Evolutionary conservation across 2,797 vertebrate genomes (phyloP).

Genomic region (Fundulus diaphanus): DNA sequence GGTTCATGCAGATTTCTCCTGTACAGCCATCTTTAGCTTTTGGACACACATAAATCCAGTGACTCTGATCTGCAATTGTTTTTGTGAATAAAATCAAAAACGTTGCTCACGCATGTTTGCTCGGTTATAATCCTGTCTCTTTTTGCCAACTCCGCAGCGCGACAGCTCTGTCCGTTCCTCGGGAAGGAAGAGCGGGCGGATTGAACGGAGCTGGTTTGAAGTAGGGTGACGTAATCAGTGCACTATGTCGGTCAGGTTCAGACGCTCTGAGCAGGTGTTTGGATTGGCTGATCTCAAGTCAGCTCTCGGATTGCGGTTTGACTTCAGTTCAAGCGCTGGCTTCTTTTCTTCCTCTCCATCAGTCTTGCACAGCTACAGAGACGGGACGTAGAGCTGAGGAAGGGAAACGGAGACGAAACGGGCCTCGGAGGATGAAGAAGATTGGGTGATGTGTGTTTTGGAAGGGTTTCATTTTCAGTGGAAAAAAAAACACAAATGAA

Average conservation of each 20-base stretch:
- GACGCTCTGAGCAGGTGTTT: constrained; percentile 61
- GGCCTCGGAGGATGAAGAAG: constrained; percentile 7
- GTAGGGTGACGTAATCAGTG: constrained; percentile 49
- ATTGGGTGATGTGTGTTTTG: constrained; percentile 18
- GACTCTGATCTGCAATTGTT: not conserved
- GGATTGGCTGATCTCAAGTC: constrained; percentile 58
- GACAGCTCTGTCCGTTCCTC: constrained; percentile 8
- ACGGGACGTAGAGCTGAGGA: constrained; percentile 17
- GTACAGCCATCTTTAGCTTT: not conserved
- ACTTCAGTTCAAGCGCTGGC: constrained; percentile 60
- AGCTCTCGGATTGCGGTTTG: constrained; percentile 53
- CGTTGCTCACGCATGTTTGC: not conserved
- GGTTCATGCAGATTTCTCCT: not conserved
- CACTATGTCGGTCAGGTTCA: constrained; percentile 50
- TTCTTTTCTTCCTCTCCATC: constrained; percentile 30
- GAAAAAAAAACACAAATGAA: not conserved
- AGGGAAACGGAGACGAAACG: not conserved
- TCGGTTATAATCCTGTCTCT: not conserved
- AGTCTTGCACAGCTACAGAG: constrained; percentile 23
- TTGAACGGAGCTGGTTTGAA: constrained; percentile 22
- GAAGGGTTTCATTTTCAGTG: constrained; percentile 29
- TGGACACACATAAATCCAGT: not conserved
- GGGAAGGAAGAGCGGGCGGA: constrained; percentile 21
- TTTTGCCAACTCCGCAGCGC: not conserved
- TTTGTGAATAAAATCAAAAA: not conserved